Percentiles rank a stretch among this genome's conserved stretches.
Evolutionary conservation across 2,113 vertebrate species (phyloP).

Genomic region (Indicator maculatus): DNA sequence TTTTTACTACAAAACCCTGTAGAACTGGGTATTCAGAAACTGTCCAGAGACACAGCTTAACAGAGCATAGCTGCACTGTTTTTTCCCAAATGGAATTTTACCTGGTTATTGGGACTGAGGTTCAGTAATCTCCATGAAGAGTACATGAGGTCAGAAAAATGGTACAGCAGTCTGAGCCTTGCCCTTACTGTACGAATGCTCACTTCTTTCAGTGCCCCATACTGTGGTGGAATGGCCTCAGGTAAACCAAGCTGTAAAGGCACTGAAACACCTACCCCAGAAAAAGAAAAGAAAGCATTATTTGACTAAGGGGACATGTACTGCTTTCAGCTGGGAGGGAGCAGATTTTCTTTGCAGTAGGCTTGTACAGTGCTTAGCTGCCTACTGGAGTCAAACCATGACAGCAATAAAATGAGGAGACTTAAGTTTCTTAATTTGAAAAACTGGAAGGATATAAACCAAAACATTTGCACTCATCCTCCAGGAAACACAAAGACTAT

Average conservation of each 20-base stretch:
- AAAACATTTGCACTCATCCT: fast-evolving
- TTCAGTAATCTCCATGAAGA: conserved; percentile 86
- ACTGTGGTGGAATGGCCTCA: conserved; percentile 82
- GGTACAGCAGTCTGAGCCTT: conserved; percentile 83
- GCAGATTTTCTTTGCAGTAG: background rate
- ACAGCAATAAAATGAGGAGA: background rate
- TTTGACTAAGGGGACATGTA: background rate
- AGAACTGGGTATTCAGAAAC: background rate
- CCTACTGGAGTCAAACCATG: fast-evolving
- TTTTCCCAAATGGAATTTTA: conserved; percentile 24
- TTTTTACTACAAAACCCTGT: background rate
- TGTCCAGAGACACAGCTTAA: background rate
- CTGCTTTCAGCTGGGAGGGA: background rate
- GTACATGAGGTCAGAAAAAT: conserved; percentile 90
- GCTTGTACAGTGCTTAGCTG: background rate
- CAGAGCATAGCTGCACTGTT: background rate
- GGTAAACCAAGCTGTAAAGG: conserved; percentile 86
- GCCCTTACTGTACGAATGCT: conserved; percentile 83
- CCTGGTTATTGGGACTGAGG: conserved; percentile 88
- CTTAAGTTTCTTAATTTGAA: background rate
- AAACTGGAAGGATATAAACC: background rate
- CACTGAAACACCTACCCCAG: conserved; percentile 79
- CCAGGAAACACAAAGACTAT: background rate
- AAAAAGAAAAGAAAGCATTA: background rate
- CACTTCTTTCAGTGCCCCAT: conserved; percentile 81